A percentile compares a stretch with the other conserved stretches of the same genome.
phyloP scores from a whole-genome alignment of 2,797 vertebrate genomes.

The Oophaga sylvatica region DNA sequence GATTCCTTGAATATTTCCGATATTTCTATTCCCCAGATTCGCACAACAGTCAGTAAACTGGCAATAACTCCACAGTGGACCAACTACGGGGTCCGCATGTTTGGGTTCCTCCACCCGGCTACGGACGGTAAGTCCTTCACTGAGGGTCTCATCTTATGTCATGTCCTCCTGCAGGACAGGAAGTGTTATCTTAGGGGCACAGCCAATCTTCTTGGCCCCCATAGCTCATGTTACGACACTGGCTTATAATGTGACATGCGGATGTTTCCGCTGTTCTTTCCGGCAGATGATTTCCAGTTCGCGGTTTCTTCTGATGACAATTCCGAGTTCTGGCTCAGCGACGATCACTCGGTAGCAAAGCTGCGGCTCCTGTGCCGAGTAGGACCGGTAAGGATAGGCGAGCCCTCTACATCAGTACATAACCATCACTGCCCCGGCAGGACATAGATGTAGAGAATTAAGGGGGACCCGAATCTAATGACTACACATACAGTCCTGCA shows the following conservation, averaged over 20 bases:
- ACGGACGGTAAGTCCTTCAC: conserved; percentile 75
- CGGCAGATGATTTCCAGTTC: conserved; percentile 88
- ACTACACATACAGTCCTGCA: background rate
- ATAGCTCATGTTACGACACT: background rate
- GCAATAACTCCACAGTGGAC: conserved; percentile 88
- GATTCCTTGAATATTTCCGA: background rate
- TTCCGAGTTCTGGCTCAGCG: conserved; percentile 94
- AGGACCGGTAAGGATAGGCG: conserved; percentile 81
- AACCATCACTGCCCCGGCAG: no score
- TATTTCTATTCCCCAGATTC: conserved; percentile 72
- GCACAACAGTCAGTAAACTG: conserved; percentile 86
- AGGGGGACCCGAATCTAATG: no score
- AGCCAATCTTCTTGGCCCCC: background rate
- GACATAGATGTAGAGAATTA: background rate
- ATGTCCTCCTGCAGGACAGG: background rate
- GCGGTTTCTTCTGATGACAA: conserved; percentile 92
- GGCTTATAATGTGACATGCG: background rate
- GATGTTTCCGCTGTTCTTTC: conserved; percentile 19
- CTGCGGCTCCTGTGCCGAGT: conserved; percentile 82
- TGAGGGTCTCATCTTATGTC: no score
- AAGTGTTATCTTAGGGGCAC: background rate
- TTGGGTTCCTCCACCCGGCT: conserved; percentile 92
- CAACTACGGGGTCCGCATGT: conserved; percentile 93
- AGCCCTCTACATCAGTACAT: no score
- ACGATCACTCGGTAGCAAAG: conserved; percentile 80